Percentiles rank a stretch among this genome's conserved stretches.
Conservation (phyloP, 92 coral and sea anemone genomes). For the Heliopora coerulea region DNA sequence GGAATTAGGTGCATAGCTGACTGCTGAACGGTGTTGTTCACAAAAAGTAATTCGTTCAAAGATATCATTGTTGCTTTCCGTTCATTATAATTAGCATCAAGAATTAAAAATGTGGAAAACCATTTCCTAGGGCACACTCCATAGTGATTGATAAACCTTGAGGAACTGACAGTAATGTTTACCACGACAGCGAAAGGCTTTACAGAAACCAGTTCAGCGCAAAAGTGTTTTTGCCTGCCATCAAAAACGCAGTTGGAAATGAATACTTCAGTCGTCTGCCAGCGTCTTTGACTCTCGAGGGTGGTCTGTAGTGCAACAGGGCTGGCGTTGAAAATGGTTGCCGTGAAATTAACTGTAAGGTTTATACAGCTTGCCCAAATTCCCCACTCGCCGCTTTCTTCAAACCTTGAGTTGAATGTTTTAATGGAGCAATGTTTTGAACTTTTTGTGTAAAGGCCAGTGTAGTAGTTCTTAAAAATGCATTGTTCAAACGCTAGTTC, state of each 20-base stretch:
- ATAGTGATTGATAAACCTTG: constrained; percentile 3
- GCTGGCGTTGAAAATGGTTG: neutral
- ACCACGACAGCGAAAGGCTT: neutral
- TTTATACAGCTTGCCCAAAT: neutral
- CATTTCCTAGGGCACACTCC: neutral
- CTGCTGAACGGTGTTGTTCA: neutral
- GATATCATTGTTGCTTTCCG: neutral
- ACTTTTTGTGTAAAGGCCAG: neutral
- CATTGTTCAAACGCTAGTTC: neutral
- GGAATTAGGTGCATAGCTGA: neutral
- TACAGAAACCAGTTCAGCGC: neutral
- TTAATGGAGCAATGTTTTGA: neutral
- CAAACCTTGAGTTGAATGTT: constrained; percentile 1
- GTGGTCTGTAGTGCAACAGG: neutral
- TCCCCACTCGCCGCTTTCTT: neutral
- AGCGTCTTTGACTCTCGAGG: neutral
- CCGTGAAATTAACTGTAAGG: neutral
- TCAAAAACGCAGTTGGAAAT: neutral
- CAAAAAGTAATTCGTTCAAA: constrained; percentile 5
- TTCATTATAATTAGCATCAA: neutral
- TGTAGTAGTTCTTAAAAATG: neutral
- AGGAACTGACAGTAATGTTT: neutral
- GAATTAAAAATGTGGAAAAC: neutral
- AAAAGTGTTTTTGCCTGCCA: neutral
- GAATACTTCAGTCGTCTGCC: neutral